Conservation (phyloP, 2,797 vertebrate genomes). For the Sebastiscus albofasciatus region DNA sequence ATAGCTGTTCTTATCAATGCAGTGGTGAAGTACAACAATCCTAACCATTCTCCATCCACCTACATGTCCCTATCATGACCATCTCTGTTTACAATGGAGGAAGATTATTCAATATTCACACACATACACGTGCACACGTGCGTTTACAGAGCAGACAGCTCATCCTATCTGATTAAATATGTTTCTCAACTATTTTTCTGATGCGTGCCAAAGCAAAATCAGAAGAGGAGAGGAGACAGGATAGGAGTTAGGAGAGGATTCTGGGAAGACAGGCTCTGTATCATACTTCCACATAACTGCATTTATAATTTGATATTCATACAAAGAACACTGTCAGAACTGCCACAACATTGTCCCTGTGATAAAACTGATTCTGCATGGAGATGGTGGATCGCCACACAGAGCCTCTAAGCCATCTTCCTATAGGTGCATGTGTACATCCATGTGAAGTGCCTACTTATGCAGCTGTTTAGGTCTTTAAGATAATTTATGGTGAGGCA, state of each 20-base stretch:
- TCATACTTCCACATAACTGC: constrained; percentile 34
- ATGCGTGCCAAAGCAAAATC: constrained; percentile 23
- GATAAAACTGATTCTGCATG: constrained; percentile 53
- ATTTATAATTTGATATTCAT: constrained; percentile 58
- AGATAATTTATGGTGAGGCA: constrained; percentile 19
- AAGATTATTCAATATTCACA: constrained; percentile 12
- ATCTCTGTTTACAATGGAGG: not conserved
- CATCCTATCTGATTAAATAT: constrained; percentile 54
- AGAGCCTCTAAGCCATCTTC: not conserved
- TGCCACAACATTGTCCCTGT: constrained; percentile 39
- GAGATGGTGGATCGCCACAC: constrained; percentile 27
- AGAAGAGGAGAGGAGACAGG: not conserved
- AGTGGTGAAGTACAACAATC: not conserved
- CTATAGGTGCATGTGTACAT: constrained; percentile 17
- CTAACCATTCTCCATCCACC: not conserved
- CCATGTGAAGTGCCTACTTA: constrained; percentile 33
- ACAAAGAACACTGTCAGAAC: constrained; percentile 48
- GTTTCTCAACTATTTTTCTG: constrained; percentile 31
- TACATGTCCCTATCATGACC: not conserved
- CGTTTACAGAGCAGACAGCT: constrained; percentile 22
- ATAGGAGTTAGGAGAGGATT: not conserved
- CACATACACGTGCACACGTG: not conserved
- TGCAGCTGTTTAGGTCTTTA: constrained; percentile 4
- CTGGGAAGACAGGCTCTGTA: not conserved
- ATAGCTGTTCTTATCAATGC: not conserved